Conservation (phyloP, 1,140 invertebrate genomes). For the Ladona fulva region DNA sequence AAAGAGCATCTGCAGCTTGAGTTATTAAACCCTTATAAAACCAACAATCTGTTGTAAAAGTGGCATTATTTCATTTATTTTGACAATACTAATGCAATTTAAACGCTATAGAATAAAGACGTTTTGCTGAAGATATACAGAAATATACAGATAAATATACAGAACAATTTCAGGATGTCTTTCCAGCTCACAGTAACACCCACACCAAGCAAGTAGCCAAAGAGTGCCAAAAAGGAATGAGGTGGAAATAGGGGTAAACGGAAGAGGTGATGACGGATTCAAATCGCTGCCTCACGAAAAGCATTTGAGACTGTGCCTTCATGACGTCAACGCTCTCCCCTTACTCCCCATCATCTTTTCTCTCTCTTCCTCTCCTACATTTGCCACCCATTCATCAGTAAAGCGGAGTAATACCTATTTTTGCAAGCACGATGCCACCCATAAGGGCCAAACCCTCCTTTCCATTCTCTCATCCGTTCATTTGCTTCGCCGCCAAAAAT, state of each 20-base stretch:
- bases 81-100: background rate
- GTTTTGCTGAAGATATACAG: background rate
- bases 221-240: background rate
- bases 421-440: background rate
- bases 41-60: no score
- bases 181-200: no score
- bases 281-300: background rate
- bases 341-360: background rate
- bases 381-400: background rate
- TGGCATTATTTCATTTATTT: background rate
- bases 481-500: background rate
- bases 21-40: no score
- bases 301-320: background rate
- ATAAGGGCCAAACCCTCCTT: background rate
- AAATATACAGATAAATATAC: background rate
- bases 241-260: background rate
- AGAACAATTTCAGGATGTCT: background rate
- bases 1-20: no score
- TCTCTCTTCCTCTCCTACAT: background rate
- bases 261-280: background rate
- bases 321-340: background rate
- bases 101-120: background rate
- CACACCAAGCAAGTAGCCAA: no score
- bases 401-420: slow-evolving; percentile 9
- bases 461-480: background rate